A percentile compares a stretch with the other conserved stretches of the same genome.
Evolutionary conservation across 2,888 invertebrate species (phyloP).

Genomic region (Notocelia uddmanniana): DNA sequence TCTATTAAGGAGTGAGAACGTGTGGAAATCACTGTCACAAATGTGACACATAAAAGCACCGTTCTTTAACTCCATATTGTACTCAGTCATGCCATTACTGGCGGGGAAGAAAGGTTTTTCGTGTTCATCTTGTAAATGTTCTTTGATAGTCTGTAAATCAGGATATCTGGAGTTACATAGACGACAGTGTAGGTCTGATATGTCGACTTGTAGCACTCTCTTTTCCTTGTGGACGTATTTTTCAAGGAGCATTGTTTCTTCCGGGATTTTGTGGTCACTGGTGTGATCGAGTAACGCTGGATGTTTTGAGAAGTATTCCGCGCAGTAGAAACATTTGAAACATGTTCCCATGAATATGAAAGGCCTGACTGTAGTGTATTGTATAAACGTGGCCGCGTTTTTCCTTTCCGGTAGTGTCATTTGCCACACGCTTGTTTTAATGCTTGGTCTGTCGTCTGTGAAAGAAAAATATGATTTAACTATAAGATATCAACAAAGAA

Average conservation of each 20-base stretch:
- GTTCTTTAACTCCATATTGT: slow-evolving; percentile 58
- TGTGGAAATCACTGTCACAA: slow-evolving; percentile 59
- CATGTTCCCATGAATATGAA: slow-evolving; percentile 67
- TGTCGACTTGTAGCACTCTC: slow-evolving; percentile 63
- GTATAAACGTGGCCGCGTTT: slow-evolving; percentile 66
- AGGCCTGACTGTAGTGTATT: slow-evolving; percentile 64
- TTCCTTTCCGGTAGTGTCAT: slow-evolving; percentile 63
- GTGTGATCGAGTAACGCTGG: slow-evolving; percentile 61
- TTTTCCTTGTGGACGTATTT: slow-evolving; percentile 63
- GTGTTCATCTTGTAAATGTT: slow-evolving; percentile 60
- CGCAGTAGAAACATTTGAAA: slow-evolving; percentile 70
- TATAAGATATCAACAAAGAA: not conserved
- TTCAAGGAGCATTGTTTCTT: slow-evolving; percentile 53
- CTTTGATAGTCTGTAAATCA: slow-evolving; percentile 55
- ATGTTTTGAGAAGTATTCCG: slow-evolving; percentile 60
- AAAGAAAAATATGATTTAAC: slow-evolving; percentile 49
- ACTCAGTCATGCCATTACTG: slow-evolving; percentile 68
- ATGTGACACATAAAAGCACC: slow-evolving; percentile 62
- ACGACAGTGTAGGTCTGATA: slow-evolving; percentile 64
- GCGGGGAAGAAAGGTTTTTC: slow-evolving; percentile 55
- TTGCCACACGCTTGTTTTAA: slow-evolving; percentile 67
- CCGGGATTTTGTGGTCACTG: slow-evolving; percentile 53
- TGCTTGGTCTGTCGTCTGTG: slow-evolving; percentile 49
- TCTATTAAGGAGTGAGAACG: slow-evolving; percentile 59
- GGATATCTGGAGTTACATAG: slow-evolving; percentile 54